Base-by-base conservation (phyloP, 2,797 vertebrate genomes). In the Galagoides demidoff region DNA sequence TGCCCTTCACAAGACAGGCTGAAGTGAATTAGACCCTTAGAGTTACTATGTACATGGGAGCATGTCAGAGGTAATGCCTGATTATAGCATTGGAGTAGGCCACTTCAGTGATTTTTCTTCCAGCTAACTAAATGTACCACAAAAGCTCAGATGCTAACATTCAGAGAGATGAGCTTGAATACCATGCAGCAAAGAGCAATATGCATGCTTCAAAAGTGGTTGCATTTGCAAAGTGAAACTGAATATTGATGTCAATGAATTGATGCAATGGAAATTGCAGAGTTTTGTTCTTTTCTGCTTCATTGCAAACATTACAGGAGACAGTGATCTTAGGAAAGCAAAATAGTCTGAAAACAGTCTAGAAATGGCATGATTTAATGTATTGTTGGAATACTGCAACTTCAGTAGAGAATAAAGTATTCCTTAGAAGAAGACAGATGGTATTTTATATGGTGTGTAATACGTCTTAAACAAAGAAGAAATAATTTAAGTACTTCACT, bases 161-260 rank as follows among this genome's bases (percentile, higher is more conserved):
- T 52, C 23, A 95, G 66, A 89, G 25, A 82, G 93, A 90, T 70
- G 34, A 84, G 1, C 83, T 78, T 85, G 68, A 97, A 85, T 94
- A 95, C 79, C 43, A 79, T 49, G 43, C 66, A 52, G 61, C n/a
- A 87, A 87, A 76, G 84, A 90, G 96, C 63, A 95, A 45, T 78
- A 95, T 94, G 22, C 45, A 64, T 93, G n/a, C 31, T 91, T 96
- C 63, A 95, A 81, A 95, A 73, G 49, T 64, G 12, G 70, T 85
- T 95, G 63, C n/a, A 79, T 82, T 96, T 92, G 78, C n/a, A 90
- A 94, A 88, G 64, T 85, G 86, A 92, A 95, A 78, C 57, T 71
- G 85, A 95, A 78, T 93, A 90, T 92, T 93, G 96, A 89, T 27
- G 20, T 84, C 49, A 96, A 19, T 77, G 94, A 89, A 87, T 92